Evolutionary conservation across 2,797 vertebrate genomes (phyloP).

Genomic region (Semaprochilodus insignis): DNA sequence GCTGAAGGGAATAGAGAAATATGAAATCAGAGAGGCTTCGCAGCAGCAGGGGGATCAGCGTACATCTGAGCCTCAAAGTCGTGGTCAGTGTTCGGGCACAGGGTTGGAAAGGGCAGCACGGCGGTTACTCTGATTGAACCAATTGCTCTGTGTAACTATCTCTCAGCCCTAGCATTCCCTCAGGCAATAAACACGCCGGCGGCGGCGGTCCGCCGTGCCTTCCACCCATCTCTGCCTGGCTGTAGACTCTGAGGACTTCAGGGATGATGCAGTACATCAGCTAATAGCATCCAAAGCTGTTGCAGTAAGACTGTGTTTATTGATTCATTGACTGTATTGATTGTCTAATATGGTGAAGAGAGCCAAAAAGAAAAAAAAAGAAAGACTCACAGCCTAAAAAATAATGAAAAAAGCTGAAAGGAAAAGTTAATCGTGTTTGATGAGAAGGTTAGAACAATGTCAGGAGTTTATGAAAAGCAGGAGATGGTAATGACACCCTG

Average conservation of each 20-base stretch:
- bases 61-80: slow-evolving; percentile 68
- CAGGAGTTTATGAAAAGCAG: slow-evolving; percentile 55
- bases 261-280: slow-evolving; percentile 73
- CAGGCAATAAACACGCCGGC: slow-evolving; percentile 72
- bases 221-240: slow-evolving; percentile 53
- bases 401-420: slow-evolving; percentile 20
- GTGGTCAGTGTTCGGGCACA: slow-evolving; percentile 67
- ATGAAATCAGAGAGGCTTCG: slow-evolving; percentile 58
- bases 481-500: slow-evolving; percentile 68
- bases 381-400: slow-evolving; percentile 59
- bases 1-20: slow-evolving; percentile 31
- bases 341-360: slow-evolving; percentile 80
- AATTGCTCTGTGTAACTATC: slow-evolving; percentile 81
- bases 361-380: slow-evolving; percentile 73
- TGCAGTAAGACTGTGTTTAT: slow-evolving; percentile 78
- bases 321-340: slow-evolving; percentile 82
- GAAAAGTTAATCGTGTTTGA: slow-evolving; percentile 50
- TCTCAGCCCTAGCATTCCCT: slow-evolving; percentile 73
- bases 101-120: slow-evolving; percentile 75
- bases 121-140: slow-evolving; percentile 82
- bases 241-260: slow-evolving; percentile 69
- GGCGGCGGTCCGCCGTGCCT: slow-evolving; percentile 50
- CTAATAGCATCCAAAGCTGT: slow-evolving; percentile 65
- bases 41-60: slow-evolving; percentile 61
- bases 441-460: slow-evolving; percentile 58